Base-by-base conservation (phyloP, 2,888 invertebrate genomes). In the Exocentrus adspersus region DNA sequence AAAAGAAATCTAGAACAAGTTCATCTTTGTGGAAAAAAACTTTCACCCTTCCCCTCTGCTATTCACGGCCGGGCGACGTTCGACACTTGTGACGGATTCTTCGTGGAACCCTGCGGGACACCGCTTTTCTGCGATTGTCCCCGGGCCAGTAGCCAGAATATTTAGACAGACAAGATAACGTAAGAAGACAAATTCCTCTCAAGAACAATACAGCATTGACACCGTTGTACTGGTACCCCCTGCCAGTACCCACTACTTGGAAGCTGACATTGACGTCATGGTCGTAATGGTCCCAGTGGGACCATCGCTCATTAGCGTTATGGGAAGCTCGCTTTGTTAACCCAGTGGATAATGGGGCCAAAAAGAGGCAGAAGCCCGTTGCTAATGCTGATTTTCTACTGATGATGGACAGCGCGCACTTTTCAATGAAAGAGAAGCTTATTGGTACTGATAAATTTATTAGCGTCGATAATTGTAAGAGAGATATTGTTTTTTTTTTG, bases 231-330 rank as follows among this genome's bases (percentile, higher is more conserved):
- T 62, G n/a, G n/a, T n/a, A n/a, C n/a, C n/a, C n/a, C n/a, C 60
- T 54, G 41, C n/a, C 51, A 41, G 30, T 62, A 56, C 51, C 41
- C 16, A 51, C 62, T 69, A 66, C 66, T 64, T 56, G 64, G 66
- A 69, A 67, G 51, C 62, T 43, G 37, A 58, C 62, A 67, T 65
- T 65, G 62, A 61, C 62, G 62, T 60, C 60, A 43, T 61, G 61
- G 63, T 60, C 64, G 43, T 72, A 69, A 69, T 70, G 71, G 70
- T 69, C 70, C 73, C 72, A 57, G 62, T 63, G 69, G 72, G 70
- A 66, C 70, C 65, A 73, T 75, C 75, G 75, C 62, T 75, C 73
- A 75, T 73, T 72, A 67, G 54, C 65, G 50, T 57, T 54, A 43
- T 63, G 56, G 69, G 68, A 70, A 67, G 72, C 52, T 57, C 60